Base-by-base conservation (phyloP, 2,113 vertebrate species). In the Catharus bicknelli region DNA sequence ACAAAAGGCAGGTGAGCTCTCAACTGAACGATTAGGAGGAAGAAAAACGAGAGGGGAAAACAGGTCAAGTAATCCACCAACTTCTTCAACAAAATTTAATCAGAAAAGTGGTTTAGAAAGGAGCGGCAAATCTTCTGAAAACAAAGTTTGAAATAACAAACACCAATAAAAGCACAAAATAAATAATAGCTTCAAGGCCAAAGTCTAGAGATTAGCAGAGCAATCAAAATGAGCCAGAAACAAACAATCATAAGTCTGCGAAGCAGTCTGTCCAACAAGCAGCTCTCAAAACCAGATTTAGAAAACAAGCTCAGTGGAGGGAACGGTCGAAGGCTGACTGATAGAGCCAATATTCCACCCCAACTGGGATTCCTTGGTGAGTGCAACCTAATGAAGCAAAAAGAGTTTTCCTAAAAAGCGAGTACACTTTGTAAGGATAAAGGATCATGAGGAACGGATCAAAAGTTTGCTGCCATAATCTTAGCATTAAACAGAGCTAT, bases 151-250 rank as follows among this genome's bases (percentile, higher is more conserved):
- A 93, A 93, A 91, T 85, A 91, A 79, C 63, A 90, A 94, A 80
- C 79, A 88, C 48, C 76, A 91, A 94, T 95, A 96, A 93, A 95
- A 93, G 67, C 74, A 79, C 61, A 90, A 94, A 94, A 94, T 74
- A 94, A 94, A 95, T 75, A 88, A 92, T n/a, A 86, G 85, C 93
- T 85, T 80, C 53, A 45, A 96, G 94, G 90, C 85, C 94, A 83
- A 96, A 94, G 87, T 96, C 85, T 80, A 95, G 79, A 94, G 95
- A 95, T 96, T 94, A 95, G 75, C 53, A 77, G 43, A 90, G 90
- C 84, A 95, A 96, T 92, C 94, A 90, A 68, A 83, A 88, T 10
- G 55, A 89, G 47, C 43, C 79, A 91, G 90, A 93, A 94, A 91
- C 86, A 94, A 94, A 87, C 82, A 95, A 74, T 77, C 57, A 7